Base-by-base conservation (phyloP, 1,140 invertebrate genomes). In the Diorhabda carinulata region DNA sequence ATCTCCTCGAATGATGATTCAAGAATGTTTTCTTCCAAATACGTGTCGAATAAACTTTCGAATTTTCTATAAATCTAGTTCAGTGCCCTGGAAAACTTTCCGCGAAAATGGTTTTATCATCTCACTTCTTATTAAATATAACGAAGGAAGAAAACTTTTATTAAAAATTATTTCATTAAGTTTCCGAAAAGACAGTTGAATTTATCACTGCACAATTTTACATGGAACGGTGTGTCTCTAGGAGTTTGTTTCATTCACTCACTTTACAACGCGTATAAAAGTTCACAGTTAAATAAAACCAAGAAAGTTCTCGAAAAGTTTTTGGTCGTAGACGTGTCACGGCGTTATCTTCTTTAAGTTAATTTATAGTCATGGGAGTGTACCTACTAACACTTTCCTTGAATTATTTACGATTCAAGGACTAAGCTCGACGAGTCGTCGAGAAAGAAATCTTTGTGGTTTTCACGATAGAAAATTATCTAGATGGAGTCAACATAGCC, bases 81-180 rank as follows among this genome's bases (percentile, higher is more conserved):
- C 25, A 25, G 25, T 25, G 25, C 25, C 25, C 25, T 25, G 25
- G 25, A 52, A 52, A 52, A 52, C 3, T 52, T 52, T 52, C n/a
- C 47, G n/a, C 47, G 6, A 52, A n/a, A 52, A n/a, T 52, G 47
- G 47, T n/a, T n/a, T n/a, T 52, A 52, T 52, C 6, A 52, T 52
- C 47, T 52, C 6, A 52, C 47, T 52, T 52, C 47, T 52, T 52
- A 52, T 52, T 52, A 52, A 52, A n/a, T 52, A 52, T 52, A 52
- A 4, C 47, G 47, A 52, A 52, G 47, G 47, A n/a, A 52, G 47
- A 52, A 52, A 52, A 52, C 47, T 52, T 52, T 52, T 52, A 52
- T 52, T 52, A 52, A 52, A 52, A 52, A 52, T 52, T 52, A 52
- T 52, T 52, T 52, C 47, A 52, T 52, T 52, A 52, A 52, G 47